phyloP scores from a whole-genome alignment of 2,888 invertebrate genomes.

The Anoncus sp. region DNA sequence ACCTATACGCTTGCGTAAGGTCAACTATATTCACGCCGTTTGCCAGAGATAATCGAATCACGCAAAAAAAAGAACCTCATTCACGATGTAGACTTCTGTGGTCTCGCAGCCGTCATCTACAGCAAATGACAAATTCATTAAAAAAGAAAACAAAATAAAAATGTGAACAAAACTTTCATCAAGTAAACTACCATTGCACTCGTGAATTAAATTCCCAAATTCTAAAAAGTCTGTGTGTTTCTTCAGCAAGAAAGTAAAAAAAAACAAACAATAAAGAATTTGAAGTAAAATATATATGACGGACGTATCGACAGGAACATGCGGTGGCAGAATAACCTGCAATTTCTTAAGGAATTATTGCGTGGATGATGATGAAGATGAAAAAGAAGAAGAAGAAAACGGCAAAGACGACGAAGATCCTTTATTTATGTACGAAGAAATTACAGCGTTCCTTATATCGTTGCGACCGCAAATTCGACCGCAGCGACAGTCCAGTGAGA shows the following conservation, averaged over 20 bases:
- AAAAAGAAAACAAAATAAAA: conserved; percentile 27
- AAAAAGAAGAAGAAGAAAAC: conserved; percentile 57
- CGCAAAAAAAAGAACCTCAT: conserved; percentile 18
- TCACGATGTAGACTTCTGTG: conserved; percentile 33
- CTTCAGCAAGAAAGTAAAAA: conserved; percentile 58
- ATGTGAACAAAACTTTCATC: conserved; percentile 1
- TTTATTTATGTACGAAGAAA: conserved; percentile 75
- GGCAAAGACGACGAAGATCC: conserved; percentile 70
- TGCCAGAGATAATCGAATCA: conserved; percentile 2
- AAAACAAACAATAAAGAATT: conserved; percentile 20
- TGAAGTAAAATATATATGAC: conserved; percentile 38
- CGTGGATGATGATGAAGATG: conserved; percentile 36
- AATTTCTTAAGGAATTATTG: conserved; percentile 57
- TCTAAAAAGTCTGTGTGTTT: conserved; percentile 27
- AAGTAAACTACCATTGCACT: conserved; percentile 19
- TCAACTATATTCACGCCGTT: conserved; percentile 3
- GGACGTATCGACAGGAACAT: conserved; percentile 60
- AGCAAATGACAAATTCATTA: conserved; percentile 29
- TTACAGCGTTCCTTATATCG: conserved; percentile 71
- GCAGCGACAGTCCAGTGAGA: conserved; percentile 59
- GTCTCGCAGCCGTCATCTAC: conserved; percentile 7
- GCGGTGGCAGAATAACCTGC: conserved; percentile 59
- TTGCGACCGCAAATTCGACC: conserved; percentile 65
- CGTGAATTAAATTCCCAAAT: conserved; percentile 43
- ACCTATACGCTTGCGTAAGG: not conserved